phyloP scores from a whole-genome alignment of 1,140 invertebrate genomes.

The Drosophila hydei region DNA sequence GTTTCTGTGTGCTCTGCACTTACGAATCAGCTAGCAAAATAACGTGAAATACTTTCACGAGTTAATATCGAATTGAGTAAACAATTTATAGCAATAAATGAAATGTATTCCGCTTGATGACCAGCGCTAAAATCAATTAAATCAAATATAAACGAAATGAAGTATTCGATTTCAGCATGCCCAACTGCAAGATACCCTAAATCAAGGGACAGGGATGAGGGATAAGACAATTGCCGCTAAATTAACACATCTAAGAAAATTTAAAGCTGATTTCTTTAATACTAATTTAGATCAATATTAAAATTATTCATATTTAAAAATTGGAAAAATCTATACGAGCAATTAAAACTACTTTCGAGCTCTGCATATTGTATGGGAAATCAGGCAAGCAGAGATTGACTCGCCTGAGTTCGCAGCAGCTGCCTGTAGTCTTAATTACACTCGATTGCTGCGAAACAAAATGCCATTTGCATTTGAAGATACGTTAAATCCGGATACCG shows the following conservation, averaged over 20 bases:
- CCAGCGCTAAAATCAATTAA: conserved; percentile 43
- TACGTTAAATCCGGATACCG: neutral
- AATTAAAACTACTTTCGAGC: no score
- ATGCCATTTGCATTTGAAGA: neutral
- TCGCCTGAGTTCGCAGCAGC: no score
- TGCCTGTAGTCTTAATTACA: no score
- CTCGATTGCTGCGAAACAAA: neutral
- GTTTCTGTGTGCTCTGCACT: conserved; percentile 48
- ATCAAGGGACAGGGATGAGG: no score
- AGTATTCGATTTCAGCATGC: fast-evolving
- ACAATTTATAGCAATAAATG: conserved; percentile 51
- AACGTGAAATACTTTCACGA: conserved; percentile 27
- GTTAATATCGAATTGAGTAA: conserved; percentile 42
- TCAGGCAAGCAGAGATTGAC: no score
- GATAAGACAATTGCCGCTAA: no score
- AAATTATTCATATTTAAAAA: no score
- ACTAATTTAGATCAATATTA: no score
- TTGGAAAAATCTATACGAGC: no score
- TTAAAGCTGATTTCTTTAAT: no score
- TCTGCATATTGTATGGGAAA: no score
- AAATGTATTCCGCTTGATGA: conserved; percentile 18
- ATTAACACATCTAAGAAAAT: no score
- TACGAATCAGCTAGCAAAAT: conserved; percentile 20
- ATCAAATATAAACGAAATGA: conserved; percentile 13
- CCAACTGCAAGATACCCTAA: neutral